Percentiles rank a stretch among this genome's conserved stretches.
phyloP scores from a whole-genome alignment of 2,888 invertebrate species.

The Cephonodes hylas region DNA sequence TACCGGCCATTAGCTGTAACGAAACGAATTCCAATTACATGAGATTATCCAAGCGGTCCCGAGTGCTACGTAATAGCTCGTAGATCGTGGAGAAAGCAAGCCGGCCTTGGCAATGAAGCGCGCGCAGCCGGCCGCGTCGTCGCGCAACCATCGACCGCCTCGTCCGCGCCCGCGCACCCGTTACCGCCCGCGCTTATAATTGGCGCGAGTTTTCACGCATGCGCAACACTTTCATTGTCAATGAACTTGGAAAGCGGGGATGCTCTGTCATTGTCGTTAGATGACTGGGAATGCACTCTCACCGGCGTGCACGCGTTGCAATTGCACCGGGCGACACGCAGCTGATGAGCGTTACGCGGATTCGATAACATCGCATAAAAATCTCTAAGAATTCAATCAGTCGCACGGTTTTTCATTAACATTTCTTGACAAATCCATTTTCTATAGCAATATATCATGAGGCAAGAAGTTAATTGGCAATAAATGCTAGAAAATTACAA shows the following conservation, averaged over 20 bases:
- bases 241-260: conserved; percentile 80
- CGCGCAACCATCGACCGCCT: conserved; percentile 35
- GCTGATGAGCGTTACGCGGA: conserved; percentile 52
- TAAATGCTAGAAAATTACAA: background rate
- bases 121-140: conserved; percentile 46
- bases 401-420: background rate
- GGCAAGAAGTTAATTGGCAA: background rate
- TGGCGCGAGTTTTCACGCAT: conserved; percentile 75
- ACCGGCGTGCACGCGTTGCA: conserved; percentile 56
- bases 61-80: conserved; percentile 58
- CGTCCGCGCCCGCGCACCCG: conserved; percentile 28
- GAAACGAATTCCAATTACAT: conserved; percentile 64
- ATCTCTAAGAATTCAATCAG: background rate
- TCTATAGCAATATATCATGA: background rate
- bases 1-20: conserved; percentile 11
- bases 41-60: conserved; percentile 57
- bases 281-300: conserved; percentile 78
- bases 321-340: conserved; percentile 51
- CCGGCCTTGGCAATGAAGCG: conserved; percentile 76
- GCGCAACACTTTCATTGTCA: conserved; percentile 77
- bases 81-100: conserved; percentile 70
- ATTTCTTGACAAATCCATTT: background rate
- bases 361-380: conserved; percentile 20
- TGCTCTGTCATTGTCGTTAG: conserved; percentile 75
- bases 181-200: conserved; percentile 45